phyloP scores from a whole-genome alignment of 1,140 invertebrate species.

The Tetranychus cinnabarinus region DNA sequence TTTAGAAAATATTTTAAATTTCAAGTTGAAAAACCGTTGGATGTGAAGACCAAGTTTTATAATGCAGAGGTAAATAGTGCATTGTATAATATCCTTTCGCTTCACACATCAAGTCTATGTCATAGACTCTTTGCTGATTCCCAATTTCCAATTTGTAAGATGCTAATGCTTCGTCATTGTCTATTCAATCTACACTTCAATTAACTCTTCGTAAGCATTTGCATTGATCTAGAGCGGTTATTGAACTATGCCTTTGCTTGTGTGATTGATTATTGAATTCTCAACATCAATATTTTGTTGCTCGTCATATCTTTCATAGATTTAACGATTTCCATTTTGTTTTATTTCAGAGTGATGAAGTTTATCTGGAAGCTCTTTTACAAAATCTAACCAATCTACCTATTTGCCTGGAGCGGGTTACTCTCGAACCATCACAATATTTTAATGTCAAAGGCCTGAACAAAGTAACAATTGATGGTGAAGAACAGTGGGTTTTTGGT shows the following conservation, averaged over 20 bases:
- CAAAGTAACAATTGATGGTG: conserved; percentile 12
- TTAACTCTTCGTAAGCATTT: too few species aligned
- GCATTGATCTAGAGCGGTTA: too few species aligned
- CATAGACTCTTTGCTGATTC: too few species aligned
- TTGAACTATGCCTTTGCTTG: too few species aligned
- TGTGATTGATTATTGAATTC: too few species aligned
- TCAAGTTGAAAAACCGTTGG: conserved; percentile 85
- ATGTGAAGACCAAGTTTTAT: conserved; percentile 96
- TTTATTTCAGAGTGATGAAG: conserved; percentile 53
- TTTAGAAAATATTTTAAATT: conserved; percentile 94
- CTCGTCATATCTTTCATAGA: not conserved
- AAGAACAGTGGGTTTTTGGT: conserved; percentile 47
- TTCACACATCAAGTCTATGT: not conserved
- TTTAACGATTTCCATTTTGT: conserved; percentile 7
- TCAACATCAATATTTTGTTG: conserved; percentile 1
- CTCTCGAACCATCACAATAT: conserved; percentile 63
- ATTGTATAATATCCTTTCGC: not conserved
- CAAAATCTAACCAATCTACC: conserved; percentile 73
- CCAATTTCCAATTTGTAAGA: too few species aligned
- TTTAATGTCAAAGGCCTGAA: conserved; percentile 36
- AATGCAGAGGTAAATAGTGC: conserved; percentile 50
- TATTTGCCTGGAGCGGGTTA: conserved; percentile 73
- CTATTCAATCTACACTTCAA: too few species aligned
- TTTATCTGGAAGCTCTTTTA: conserved; percentile 87
- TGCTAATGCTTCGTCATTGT: too few species aligned